Evolutionary conservation across 2,888 invertebrate species (phyloP), one percentile per base, ranked within the genome.

Genomic region (Drosophila prostipennis): DNA sequence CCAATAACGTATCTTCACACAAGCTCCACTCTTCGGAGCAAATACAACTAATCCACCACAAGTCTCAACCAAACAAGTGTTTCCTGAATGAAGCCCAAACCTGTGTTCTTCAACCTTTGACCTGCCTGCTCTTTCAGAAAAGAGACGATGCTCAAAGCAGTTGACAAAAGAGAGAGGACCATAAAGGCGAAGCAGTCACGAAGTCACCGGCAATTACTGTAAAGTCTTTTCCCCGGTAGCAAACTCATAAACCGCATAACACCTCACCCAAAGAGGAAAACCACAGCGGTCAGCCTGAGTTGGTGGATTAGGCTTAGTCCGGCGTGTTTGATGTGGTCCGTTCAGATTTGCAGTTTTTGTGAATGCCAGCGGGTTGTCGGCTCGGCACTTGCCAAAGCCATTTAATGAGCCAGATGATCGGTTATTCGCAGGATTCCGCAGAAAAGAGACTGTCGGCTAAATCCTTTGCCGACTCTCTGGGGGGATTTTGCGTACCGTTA

Each of bases 201-300:
- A 86, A 86, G 86, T 86, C 86, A 86, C 61, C 83, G 76, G 73
- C 86, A 86, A 86, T 86, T 89, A 85, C 79, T 55, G 64, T 71
- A 73, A 87, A 85, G 68, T 74, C 87, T 56, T 32, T 52, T 53
- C 42, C 10, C 42, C 69, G 42, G 72, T 61, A 63, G 67, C 76
- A 52, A 46, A 46, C 46, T 46, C 46, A 46, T 46, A 16, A 16
- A 16, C 46, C 29, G 26, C 8, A 26, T 8, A n/a, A 39, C 42
- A 23, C 26, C 40, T 43, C 39, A 29, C 19, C 26, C 11, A 2
- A 53, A 39, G 49, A 53, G 61, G 49, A 59, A 63, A 77, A 72
- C 68, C 52, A 55, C 76, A 74, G 82, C 64, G 85, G 87, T 82
- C 64, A 74, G 48, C 65, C 68, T 36, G 53, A 65, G 34, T 81